Conservation (phyloP, 2,113 vertebrate genomes). For the Chaetura pelagica region DNA sequence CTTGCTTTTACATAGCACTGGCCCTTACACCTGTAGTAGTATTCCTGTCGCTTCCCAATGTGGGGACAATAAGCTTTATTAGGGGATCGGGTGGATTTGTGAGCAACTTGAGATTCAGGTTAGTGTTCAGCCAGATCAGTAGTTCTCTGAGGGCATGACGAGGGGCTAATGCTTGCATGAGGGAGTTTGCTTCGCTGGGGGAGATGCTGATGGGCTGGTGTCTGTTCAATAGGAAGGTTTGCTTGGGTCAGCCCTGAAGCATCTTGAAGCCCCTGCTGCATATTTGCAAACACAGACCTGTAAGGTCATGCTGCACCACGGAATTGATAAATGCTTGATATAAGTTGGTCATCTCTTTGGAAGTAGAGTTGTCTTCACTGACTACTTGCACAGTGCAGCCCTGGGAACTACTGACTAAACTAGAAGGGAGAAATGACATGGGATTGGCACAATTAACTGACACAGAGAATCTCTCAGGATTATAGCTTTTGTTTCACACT, state of each 20-base stretch:
- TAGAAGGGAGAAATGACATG: background rate
- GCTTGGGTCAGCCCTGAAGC: background rate
- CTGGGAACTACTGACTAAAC: background rate
- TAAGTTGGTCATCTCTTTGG: background rate
- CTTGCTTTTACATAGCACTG: no score
- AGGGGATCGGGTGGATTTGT: background rate
- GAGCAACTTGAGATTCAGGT: background rate
- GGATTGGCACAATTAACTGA: background rate
- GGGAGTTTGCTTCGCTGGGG: background rate
- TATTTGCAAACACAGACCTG: rapidly evolving
- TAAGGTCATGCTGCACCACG: rapidly evolving
- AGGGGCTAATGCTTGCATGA: background rate
- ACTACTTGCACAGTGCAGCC: background rate
- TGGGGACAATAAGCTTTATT: rapidly evolving
- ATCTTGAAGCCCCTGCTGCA: background rate
- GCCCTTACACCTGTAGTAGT: background rate
- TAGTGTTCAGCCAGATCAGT: background rate
- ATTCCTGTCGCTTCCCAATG: rapidly evolving
- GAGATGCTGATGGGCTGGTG: background rate
- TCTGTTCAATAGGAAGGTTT: background rate
- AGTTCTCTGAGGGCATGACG: background rate
- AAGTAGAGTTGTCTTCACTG: background rate
- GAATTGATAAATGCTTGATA: rapidly evolving
- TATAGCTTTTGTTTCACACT: background rate
- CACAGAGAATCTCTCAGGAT: background rate